A percentile compares a stretch with the other conserved stretches of the same genome.
Evolutionary conservation across 92 coral and sea anemone genomes (phyloP).

Genomic region (Hydrozoanthus gracilis): DNA sequence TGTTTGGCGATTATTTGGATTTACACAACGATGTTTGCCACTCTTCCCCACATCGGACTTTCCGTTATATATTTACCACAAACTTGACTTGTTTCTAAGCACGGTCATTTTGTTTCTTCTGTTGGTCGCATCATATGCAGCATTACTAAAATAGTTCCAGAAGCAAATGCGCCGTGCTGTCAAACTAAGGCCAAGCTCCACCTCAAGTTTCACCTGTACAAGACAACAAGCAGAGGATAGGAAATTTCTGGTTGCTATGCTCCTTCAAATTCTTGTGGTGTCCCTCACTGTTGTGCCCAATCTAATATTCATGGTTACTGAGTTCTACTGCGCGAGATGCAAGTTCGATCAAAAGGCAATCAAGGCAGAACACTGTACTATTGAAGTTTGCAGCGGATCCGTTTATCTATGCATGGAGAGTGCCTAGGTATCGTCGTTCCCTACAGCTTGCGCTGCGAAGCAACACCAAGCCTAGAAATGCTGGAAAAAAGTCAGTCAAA

Average conservation of each 20-base stretch:
- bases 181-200: background rate
- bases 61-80: slow-evolving; percentile 11
- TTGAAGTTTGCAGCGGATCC: slow-evolving; percentile 40
- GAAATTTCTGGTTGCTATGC: slow-evolving; percentile 23
- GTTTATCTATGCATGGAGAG: slow-evolving; percentile 39
- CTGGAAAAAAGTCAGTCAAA: background rate
- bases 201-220: background rate
- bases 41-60: slow-evolving; percentile 28
- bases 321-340: slow-evolving; percentile 31
- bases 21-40: slow-evolving; percentile 16
- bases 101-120: slow-evolving; percentile 18
- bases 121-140: slow-evolving; percentile 30
- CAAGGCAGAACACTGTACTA: slow-evolving; percentile 15
- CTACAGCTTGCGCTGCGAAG: slow-evolving; percentile 21
- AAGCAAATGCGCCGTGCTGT: slow-evolving; percentile 25
- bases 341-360: slow-evolving; percentile 21
- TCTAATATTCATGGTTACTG: slow-evolving; percentile 31
- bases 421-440: slow-evolving; percentile 23
- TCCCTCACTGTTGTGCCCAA: slow-evolving; percentile 31
- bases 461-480: background rate
- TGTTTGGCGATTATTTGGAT: slow-evolving; percentile 17
- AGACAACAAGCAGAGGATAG: slow-evolving; percentile 15
- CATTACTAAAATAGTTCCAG: slow-evolving; percentile 19
- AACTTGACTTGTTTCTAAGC: slow-evolving; percentile 29
- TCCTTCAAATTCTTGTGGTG: slow-evolving; percentile 33